Base-by-base conservation (phyloP, 2,888 invertebrate genomes). In the Pegoplata infirma region DNA sequence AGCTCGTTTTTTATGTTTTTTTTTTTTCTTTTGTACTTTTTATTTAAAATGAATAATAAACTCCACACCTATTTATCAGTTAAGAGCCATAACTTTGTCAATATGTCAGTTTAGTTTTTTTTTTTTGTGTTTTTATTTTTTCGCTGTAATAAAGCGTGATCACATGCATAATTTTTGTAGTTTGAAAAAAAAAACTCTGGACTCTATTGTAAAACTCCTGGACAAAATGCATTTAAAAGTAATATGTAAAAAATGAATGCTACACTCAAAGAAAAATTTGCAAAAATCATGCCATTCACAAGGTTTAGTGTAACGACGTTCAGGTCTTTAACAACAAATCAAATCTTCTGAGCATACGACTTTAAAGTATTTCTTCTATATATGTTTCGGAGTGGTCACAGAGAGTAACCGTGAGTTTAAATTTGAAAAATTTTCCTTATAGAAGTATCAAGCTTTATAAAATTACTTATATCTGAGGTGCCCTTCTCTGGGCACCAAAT, bases 21-120 rank as follows among this genome's bases (percentile, higher is more conserved):
- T 3, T 14, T 21, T 75, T 74, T 32, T 73, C 19, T 53, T 59
- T 51, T 14, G 28, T 32, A 16, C 8, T 61, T 68, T 46, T 67
- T 68, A 8, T 47, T 63, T 14, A 32, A 71, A 75, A 80, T 80
- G 72, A 76, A 76, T 80, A 76, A 80, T 73, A 80, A 76, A 77
- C 80, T 78, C 80, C 75, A 75, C 80, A 76, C 78, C 81, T 80
- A 81, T 82, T 83, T 83, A 84, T 84, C 83, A 82, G 81, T 82
- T 83, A 82, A 82, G 71, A 83, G 83, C 83, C 83, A 84, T 83
- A 82, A 80, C 81, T 83, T 80, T 81, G 83, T 84, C 83, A 84
- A 83, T 81, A 82, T 82, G 83, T 84, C 83, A 82, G 73, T 80
- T 76, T 12, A 56, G 55, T 64, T 51, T 66, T 46, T 53, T 61